Conservation (phyloP, 2,888 invertebrate genomes). For the Iphiclides podalirius region DNA sequence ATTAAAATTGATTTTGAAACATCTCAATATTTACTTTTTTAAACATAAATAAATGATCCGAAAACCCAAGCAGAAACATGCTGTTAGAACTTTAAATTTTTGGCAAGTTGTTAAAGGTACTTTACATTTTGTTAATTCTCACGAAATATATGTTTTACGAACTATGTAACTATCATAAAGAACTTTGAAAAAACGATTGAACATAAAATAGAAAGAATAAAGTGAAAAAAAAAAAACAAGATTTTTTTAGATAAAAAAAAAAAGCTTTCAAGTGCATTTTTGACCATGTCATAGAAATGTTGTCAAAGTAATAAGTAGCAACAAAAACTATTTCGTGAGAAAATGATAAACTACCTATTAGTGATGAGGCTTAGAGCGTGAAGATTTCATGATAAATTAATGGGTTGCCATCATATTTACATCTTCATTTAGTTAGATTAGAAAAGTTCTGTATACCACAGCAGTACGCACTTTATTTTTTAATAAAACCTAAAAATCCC, state of each 20-base stretch:
- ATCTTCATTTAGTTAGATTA: too few relatives aligned
- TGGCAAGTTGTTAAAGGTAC: background rate
- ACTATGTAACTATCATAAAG: too few relatives aligned
- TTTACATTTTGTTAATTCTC: background rate
- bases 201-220: too few relatives aligned
- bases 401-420: too few relatives aligned
- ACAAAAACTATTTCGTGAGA: slow-evolving; percentile 9
- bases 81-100: slow-evolving; percentile 33
- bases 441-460: too few relatives aligned
- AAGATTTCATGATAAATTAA: background rate
- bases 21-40: background rate
- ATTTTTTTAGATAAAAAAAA: too few relatives aligned
- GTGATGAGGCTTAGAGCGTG: background rate
- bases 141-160: slow-evolving; percentile 1
- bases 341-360: background rate
- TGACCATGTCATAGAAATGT: background rate
- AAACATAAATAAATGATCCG: background rate
- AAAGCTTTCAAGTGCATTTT: too few relatives aligned
- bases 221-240: too few relatives aligned
- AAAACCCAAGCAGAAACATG: slow-evolving; percentile 35
- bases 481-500: too few relatives aligned
- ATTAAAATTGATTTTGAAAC: background rate
- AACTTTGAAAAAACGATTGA: too few relatives aligned
- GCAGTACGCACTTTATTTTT: too few relatives aligned
- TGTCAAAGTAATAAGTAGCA: background rate